A percentile compares a stretch with the other conserved stretches of the same genome.
Conservation (phyloP, 2,113 vertebrate species). For the Mionectes macconnelli region DNA sequence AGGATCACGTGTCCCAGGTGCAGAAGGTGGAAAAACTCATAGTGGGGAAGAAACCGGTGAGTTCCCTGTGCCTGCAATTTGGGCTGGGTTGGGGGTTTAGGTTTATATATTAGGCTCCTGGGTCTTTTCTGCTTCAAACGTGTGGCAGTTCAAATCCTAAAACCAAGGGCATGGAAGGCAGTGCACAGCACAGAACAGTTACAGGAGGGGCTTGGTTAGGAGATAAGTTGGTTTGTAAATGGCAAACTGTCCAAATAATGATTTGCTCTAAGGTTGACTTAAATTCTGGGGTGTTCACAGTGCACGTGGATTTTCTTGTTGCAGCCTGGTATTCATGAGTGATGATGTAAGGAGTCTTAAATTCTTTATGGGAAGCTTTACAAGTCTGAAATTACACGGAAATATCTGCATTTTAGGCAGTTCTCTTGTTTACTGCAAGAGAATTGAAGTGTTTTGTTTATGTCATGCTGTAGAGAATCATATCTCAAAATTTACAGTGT, state of each 20-base stretch:
- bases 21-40: constrained; percentile 98
- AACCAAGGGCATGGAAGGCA: not conserved
- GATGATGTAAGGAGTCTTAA: not conserved
- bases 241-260: not conserved
- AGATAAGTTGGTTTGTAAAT: not conserved
- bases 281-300: not conserved
- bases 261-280: not conserved
- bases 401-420: not conserved
- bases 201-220: not conserved
- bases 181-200: not conserved
- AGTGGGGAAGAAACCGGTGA: constrained; percentile 94
- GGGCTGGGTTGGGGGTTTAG: too few species aligned
- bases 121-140: too few species aligned
- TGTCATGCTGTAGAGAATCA: not conserved
- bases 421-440: not conserved
- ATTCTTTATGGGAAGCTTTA: not conserved
- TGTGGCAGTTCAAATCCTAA: too few species aligned
- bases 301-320: not conserved
- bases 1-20: constrained; percentile 97
- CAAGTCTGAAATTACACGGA: not conserved
- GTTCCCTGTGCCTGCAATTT: constrained; percentile 21
- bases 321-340: not conserved
- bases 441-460: not conserved
- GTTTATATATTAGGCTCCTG: too few species aligned
- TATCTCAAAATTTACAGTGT: not conserved